Base-by-base conservation (phyloP, 2,888 invertebrate species). In the Drosophila neonasuta region DNA sequence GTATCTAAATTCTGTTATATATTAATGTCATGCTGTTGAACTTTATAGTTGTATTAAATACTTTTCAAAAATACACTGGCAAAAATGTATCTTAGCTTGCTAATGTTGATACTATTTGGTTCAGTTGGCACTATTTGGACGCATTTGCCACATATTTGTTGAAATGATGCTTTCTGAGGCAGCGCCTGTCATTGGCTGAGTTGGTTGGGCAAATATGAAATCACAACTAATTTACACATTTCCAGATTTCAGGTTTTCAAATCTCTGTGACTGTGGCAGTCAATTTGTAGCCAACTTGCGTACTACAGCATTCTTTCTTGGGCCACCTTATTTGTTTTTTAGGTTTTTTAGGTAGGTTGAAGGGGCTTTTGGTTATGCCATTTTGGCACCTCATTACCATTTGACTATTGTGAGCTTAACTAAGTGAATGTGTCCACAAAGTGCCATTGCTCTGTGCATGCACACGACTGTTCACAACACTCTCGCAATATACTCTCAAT, bases 221-320 rank as follows among this genome's bases (percentile, higher is more conserved):
- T 75, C 78, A 79, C 74, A 69, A 64, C 55, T 65, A 80, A 84
- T 87, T 87, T 78, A 74, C 84, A 82, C 87, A 77, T 81, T 72
- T 49, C 48, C 49, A 74, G 51, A 67, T 67, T 64, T 65, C 56
- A 52, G 36, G 54, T 55, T 52, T 60, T 13, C 24, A 32, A 32
- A 24, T 24, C 24, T 51, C 44, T 32, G 34, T 30, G 17, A 15
- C 34, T 34, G 32, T 44, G 30, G 55, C 45, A 29, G 32, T 32
- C 56, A 54, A 74, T 74, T 75, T 67, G 74, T 63, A 74, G 44
- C 54, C 74, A 74, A 63, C 42, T 57, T 54, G 74, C 71, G 67
- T 74, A 66, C 62, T 30, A 20, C 49, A 74, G 13, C 49, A 74
- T 73, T 73, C 73, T 70, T 73, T 65, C 73, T 70, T 74, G 44